phyloP scores from a whole-genome alignment of 2,797 vertebrate genomes.

The Tachyglossus aculeatus region DNA sequence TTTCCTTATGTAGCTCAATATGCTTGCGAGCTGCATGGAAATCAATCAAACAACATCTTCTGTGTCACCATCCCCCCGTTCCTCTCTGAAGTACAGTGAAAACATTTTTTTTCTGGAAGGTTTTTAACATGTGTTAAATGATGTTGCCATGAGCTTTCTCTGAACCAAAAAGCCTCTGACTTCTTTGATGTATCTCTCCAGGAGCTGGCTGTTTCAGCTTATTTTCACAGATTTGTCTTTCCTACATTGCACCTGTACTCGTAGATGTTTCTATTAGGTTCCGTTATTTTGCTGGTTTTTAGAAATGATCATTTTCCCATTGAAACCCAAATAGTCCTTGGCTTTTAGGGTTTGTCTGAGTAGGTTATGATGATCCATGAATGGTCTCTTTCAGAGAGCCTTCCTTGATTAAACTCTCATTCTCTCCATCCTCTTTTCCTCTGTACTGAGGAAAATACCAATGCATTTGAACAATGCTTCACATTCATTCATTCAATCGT shows the following conservation, averaged over 20 bases:
- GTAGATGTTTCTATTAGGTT: slow-evolving; percentile 7
- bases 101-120: slow-evolving; percentile 54
- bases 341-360: not conserved
- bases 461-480: too few species aligned
- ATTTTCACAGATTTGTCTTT: slow-evolving; percentile 45
- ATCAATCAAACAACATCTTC: slow-evolving; percentile 70
- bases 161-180: slow-evolving; percentile 52
- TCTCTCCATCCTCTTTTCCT: too few species aligned
- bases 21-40: slow-evolving; percentile 70
- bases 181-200: slow-evolving; percentile 43
- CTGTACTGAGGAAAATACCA: too few species aligned
- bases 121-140: slow-evolving; percentile 65
- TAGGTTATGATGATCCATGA: too few species aligned
- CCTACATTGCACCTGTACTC: slow-evolving; percentile 38
- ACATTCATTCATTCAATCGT: too few species aligned
- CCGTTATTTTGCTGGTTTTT: not conserved
- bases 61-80: slow-evolving; percentile 47
- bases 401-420: too few species aligned
- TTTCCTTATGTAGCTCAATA: slow-evolving; percentile 59
- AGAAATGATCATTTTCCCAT: not conserved
- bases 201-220: slow-evolving; percentile 38
- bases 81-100: slow-evolving; percentile 42
- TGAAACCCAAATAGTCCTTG: not conserved
- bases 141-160: slow-evolving; percentile 55
- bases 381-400: too few species aligned